Conservation (phyloP, 2,113 vertebrate genomes). For the Eptatretus burgeri region DNA sequence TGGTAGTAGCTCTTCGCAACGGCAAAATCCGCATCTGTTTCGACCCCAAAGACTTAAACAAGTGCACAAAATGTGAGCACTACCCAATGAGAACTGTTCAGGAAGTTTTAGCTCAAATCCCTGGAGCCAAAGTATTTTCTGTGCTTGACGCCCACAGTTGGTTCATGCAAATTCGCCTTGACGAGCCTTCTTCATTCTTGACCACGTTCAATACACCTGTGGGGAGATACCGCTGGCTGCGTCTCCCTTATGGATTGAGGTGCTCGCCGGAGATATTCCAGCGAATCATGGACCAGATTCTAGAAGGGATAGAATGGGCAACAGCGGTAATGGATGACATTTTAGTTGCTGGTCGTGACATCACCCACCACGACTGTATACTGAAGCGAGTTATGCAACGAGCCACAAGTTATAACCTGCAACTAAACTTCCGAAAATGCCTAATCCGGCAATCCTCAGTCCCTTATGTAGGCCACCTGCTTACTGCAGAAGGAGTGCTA, state of each 20-base stretch:
- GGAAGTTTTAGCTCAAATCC: conserved; percentile 2
- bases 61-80: conserved; percentile 1
- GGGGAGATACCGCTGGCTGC: conserved; percentile 2
- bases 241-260: background rate
- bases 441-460: background rate
- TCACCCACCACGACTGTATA: background rate
- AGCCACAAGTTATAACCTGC: background rate
- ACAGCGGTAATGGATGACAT: conserved; percentile 6
- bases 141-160: background rate
- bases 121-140: conserved; percentile 2
- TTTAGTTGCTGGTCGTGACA: conserved; percentile 1
- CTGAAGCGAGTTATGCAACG: conserved; percentile 1
- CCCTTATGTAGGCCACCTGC: background rate
- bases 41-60: conserved; percentile 4
- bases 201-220: conserved; percentile 3
- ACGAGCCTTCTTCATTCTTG: background rate
- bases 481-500: background rate
- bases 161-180: background rate
- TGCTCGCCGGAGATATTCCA: background rate
- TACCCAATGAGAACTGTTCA: background rate
- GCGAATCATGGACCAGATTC: background rate
- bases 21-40: background rate
- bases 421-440: background rate
- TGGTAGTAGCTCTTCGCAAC: background rate
- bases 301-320: conserved; percentile 1